Evolutionary conservation across 2,113 vertebrate genomes (phyloP).

Genomic region (Prunella fulvescens): DNA sequence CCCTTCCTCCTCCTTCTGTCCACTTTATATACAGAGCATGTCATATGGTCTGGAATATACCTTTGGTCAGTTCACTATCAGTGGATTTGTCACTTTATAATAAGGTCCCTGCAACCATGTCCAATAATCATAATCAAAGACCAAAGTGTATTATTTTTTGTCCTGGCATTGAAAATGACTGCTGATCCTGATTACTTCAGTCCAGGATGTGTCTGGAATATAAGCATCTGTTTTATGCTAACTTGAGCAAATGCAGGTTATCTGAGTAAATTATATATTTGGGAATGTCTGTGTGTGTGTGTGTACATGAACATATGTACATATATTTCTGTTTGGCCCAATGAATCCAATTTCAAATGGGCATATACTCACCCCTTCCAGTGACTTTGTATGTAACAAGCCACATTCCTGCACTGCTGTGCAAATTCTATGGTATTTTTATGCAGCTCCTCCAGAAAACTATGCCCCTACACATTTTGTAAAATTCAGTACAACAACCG

Average conservation of each 20-base stretch:
- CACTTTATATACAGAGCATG: background rate
- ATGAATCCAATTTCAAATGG: background rate
- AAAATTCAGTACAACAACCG: background rate
- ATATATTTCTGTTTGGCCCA: background rate
- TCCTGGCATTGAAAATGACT: background rate
- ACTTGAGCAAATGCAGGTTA: background rate
- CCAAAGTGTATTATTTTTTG: background rate
- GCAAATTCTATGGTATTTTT: background rate
- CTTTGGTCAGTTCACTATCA: background rate
- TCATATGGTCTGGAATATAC: background rate
- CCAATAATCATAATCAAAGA: background rate
- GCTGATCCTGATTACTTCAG: background rate
- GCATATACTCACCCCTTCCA: background rate
- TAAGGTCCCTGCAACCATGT: background rate
- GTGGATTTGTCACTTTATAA: background rate
- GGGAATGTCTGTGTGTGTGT: rapidly evolving
- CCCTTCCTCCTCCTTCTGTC: background rate
- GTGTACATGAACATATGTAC: no score
- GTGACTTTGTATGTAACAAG: background rate
- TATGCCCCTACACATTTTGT: background rate
- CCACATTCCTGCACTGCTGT: background rate
- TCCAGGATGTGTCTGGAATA: background rate
- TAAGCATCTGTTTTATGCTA: background rate
- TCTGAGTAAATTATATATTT: background rate
- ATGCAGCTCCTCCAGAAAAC: background rate